Conservation (phyloP, 2,113 vertebrate genomes). For the Morone chrysops region DNA sequence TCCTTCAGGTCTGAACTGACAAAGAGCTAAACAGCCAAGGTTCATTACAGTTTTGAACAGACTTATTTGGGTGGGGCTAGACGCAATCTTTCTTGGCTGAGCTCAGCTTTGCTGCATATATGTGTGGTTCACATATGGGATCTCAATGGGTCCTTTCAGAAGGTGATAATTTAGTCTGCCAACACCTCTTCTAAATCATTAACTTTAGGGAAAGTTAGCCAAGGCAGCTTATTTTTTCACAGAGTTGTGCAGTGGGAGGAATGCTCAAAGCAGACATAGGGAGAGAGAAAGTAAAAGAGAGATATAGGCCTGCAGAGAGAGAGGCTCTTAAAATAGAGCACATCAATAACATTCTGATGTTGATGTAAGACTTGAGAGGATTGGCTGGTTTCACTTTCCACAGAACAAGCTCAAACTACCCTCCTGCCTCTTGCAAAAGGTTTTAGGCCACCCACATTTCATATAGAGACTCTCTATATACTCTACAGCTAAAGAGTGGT, state of each 20-base stretch:
- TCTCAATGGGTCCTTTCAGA: conserved; percentile 76
- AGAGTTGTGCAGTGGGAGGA: conserved; percentile 53
- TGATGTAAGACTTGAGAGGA: conserved; percentile 77
- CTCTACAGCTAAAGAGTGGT: conserved; percentile 48
- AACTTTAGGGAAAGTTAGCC: conserved; percentile 65
- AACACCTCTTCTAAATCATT: conserved; percentile 77
- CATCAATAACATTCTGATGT: conserved; percentile 77
- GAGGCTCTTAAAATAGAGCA: conserved; percentile 76
- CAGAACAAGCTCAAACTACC: conserved; percentile 62
- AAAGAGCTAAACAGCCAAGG: conserved; percentile 21
- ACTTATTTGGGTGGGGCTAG: conserved; percentile 7
- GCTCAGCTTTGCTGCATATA: conserved; percentile 48
- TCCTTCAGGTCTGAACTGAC: conserved; percentile 10
- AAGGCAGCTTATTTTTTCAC: conserved; percentile 55
- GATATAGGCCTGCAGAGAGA: not conserved
- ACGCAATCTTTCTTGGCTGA: conserved; percentile 17
- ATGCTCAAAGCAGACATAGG: conserved; percentile 32
- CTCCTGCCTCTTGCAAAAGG: conserved; percentile 45
- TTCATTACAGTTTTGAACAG: conserved; percentile 41
- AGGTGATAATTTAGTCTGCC: conserved; percentile 74
- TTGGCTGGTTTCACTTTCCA: conserved; percentile 67
- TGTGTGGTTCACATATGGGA: conserved; percentile 48
- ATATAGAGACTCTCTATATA: conserved; percentile 66
- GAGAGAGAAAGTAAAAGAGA: conserved; percentile 14
- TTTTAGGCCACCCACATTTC: conserved; percentile 77